phyloP scores from a whole-genome alignment of 2,888 invertebrate genomes.

The Cantharis rufa region DNA sequence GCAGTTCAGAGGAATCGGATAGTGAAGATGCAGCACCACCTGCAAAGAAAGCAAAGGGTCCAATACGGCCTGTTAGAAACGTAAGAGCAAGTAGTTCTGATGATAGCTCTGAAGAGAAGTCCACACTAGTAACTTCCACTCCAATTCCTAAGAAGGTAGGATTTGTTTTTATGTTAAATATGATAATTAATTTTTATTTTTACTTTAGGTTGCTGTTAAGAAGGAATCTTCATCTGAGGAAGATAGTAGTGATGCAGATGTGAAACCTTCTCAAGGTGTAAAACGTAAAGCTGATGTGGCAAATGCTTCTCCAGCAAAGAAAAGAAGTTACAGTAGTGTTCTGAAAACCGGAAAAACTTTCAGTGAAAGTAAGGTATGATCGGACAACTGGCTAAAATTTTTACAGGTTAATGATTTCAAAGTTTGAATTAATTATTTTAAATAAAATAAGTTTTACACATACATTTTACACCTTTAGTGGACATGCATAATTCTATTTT shows the following conservation, averaged over 20 bases:
- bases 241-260: constrained; percentile 35
- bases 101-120: constrained; percentile 48
- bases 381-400: neutral
- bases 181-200: neutral
- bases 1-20: neutral
- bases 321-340: constrained; percentile 70
- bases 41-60: neutral
- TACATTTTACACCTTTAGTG: too few species aligned
- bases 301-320: constrained; percentile 58
- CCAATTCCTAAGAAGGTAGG: neutral
- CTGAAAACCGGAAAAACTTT: constrained; percentile 62
- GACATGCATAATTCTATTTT: too few species aligned
- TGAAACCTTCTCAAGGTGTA: constrained; percentile 37
- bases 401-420: too few species aligned
- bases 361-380: neutral
- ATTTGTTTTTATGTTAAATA: neutral
- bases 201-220: constrained; percentile 40
- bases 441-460: too few species aligned
- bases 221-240: constrained; percentile 49
- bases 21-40: neutral
- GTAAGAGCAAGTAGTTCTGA: constrained; percentile 52
- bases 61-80: neutral
- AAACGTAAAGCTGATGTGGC: constrained; percentile 55
- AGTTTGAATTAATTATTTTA: too few species aligned
- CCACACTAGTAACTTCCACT: constrained; percentile 10